These are phyloP conservation scores for Drosophila mayaguana DNA, from an alignment of 2,888 invertebrate genomes.

Conservation along the genomic window DNA sequence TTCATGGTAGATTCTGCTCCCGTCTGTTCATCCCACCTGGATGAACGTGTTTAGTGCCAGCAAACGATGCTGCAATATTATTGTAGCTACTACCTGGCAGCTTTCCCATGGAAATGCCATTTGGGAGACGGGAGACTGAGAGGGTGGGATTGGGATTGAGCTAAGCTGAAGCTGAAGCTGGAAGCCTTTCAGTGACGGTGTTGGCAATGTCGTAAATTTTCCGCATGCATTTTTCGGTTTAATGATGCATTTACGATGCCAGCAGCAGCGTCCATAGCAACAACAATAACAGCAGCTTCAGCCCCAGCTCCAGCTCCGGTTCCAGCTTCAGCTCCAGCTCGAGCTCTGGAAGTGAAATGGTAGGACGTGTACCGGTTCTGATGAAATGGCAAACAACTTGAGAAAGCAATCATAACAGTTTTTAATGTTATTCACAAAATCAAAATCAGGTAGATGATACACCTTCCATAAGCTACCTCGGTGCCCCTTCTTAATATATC, in stretches of 20 bases:
- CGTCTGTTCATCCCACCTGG: conserved; percentile 1
- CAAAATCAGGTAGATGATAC: conserved; percentile 72
- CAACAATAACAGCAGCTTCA: conserved; percentile 5
- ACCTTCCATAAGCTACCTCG: conserved; percentile 20
- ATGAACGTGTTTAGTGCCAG: conserved; percentile 69
- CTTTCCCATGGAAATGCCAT: conserved; percentile 41
- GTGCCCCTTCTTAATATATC: not conserved
- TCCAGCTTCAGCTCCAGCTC: conserved; percentile 1
- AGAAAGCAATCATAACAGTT: conserved; percentile 78
- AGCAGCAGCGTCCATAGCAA: conserved; percentile 67
- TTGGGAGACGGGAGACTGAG: not conserved
- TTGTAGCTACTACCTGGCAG: conserved; percentile 70
- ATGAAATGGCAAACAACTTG: conserved; percentile 69
- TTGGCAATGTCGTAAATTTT: conserved; percentile 78
- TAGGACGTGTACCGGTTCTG: conserved; percentile 56
- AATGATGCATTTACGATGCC: conserved; percentile 83
- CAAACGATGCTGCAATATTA: conserved; percentile 66
- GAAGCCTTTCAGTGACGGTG: conserved; percentile 62
- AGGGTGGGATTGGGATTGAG: conserved; percentile 3
- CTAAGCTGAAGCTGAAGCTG: conserved; percentile 19
- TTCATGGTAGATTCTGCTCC: not conserved
- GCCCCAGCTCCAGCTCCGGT: not conserved
- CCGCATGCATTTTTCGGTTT: conserved; percentile 81
- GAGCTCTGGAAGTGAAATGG: conserved; percentile 42
- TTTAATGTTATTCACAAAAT: conserved; percentile 72